phyloP scores from a whole-genome alignment of 2,797 vertebrate genomes.

The Lacerta viridis region DNA sequence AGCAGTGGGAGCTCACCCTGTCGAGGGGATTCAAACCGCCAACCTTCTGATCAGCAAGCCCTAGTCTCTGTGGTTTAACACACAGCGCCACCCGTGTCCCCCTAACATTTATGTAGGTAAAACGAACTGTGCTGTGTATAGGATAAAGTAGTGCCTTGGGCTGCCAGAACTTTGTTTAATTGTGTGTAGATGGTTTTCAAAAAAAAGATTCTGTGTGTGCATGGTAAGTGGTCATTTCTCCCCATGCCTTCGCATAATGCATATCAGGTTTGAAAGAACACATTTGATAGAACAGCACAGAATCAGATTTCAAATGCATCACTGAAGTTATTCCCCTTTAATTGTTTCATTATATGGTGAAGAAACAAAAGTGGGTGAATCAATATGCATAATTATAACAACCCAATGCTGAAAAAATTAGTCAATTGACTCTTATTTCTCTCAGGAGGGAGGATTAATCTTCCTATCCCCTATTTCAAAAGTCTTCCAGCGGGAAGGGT shows the following conservation, averaged over 20 bases:
- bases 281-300: conserved; percentile 59
- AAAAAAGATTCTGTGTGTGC: conserved; percentile 27
- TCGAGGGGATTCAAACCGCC: no score
- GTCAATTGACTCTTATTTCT: conserved; percentile 76
- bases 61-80: no score
- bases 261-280: conserved; percentile 47
- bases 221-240: conserved; percentile 47
- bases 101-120: background rate
- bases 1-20: no score
- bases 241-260: conserved; percentile 26
- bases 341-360: conserved; percentile 74
- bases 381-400: conserved; percentile 81
- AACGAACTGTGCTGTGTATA: conserved; percentile 56
- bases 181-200: background rate
- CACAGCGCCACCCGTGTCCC: no score
- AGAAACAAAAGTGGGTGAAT: conserved; percentile 74
- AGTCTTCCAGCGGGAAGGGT: conserved; percentile 63
- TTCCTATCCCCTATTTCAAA: conserved; percentile 80
- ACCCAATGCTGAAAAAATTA: conserved; percentile 80
- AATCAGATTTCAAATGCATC: conserved; percentile 71
- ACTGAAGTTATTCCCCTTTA: conserved; percentile 69
- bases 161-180: conserved; percentile 65
- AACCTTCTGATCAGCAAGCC: no score
- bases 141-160: conserved; percentile 64
- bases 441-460: conserved; percentile 76